Conservation (phyloP, 2,113 vertebrate species). For the Nerophis lumbriciformis region DNA sequence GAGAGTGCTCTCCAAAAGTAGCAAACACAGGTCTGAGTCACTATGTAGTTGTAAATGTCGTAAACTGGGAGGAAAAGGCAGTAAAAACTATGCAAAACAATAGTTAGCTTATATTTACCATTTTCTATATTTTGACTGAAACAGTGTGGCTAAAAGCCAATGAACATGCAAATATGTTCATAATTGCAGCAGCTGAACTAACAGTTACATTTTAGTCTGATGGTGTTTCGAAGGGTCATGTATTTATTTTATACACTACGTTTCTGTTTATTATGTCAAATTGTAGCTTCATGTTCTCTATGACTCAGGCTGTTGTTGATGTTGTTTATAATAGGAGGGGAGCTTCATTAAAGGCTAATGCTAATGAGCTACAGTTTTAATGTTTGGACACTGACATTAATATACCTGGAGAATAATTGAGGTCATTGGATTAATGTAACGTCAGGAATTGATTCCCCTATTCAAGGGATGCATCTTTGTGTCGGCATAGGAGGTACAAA, state of each 20-base stretch:
- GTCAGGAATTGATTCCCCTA: neutral
- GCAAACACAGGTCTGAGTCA: no score
- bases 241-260: no score
- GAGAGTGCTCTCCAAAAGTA: no score
- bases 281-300: no score
- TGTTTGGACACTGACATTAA: constrained; percentile 16
- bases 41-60: no score
- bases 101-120: no score
- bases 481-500: no score
- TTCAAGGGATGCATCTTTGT: neutral
- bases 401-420: constrained; percentile 24
- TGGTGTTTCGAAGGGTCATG: neutral
- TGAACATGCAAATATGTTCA: neutral
- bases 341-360: constrained; percentile 11
- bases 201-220: neutral
- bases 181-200: neutral
- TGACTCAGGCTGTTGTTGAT: neutral
- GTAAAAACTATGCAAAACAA: no score
- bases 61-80: no score
- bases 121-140: no score
- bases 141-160: neutral
- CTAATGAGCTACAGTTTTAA: constrained; percentile 29
- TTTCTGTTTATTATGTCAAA: no score
- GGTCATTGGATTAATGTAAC: neutral
- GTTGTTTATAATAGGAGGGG: constrained; percentile 2